Evolutionary conservation across 92 coral and sea anemone genomes (phyloP).

Genomic region (Phenganax marumi): DNA sequence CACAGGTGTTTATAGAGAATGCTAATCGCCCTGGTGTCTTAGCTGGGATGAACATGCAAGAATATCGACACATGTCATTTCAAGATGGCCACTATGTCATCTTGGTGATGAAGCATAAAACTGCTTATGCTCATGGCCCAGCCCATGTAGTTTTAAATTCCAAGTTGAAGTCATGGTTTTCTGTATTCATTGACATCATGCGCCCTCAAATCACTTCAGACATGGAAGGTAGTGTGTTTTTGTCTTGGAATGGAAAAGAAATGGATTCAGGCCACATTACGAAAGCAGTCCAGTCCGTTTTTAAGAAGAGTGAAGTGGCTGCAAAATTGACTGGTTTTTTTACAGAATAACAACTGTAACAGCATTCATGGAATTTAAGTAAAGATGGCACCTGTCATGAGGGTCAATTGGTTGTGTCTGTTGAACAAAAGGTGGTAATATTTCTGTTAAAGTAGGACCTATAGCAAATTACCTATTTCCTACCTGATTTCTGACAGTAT

Average conservation of each 20-base stretch:
- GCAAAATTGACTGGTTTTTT: too few species aligned
- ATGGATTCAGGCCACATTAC: conserved; percentile 51
- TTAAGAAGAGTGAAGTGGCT: conserved; percentile 50
- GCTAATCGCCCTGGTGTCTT: conserved; percentile 60
- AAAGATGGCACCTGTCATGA: too few species aligned
- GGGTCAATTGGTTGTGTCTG: too few species aligned
- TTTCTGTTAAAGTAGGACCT: too few species aligned
- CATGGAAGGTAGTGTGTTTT: conserved; percentile 37
- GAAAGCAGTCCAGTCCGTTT: conserved; percentile 47
- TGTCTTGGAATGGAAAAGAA: conserved; percentile 52
- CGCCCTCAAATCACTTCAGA: conserved; percentile 17
- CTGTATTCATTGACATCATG: conserved; percentile 27
- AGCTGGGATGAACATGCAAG: conserved; percentile 53
- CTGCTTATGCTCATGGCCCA: conserved; percentile 41
- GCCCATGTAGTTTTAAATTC: conserved; percentile 48
- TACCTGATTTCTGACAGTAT: too few species aligned
- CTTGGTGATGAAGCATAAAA: conserved; percentile 55
- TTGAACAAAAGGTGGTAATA: too few species aligned
- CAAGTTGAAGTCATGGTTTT: conserved; percentile 48
- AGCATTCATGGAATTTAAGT: too few species aligned
- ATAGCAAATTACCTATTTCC: too few species aligned
- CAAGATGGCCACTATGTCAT: conserved; percentile 49
- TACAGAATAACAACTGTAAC: too few species aligned
- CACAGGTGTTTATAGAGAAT: conserved; percentile 57
- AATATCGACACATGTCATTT: conserved; percentile 28